Evolutionary conservation across 2,797 vertebrate species (phyloP), one percentile per base, ranked within the genome.

Genomic region (Champsocephalus esox): DNA sequence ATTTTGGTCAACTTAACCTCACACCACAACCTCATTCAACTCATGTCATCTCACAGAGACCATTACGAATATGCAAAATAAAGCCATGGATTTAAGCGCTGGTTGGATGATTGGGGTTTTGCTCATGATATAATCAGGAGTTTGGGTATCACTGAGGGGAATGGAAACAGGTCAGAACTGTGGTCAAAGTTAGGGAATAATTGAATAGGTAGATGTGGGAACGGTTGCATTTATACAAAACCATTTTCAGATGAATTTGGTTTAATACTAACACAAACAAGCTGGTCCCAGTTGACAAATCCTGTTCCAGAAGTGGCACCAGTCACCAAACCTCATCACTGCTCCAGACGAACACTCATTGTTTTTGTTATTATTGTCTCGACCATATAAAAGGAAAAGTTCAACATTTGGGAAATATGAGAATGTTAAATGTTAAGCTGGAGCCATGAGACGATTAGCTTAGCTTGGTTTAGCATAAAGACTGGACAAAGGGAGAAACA

Each of bases 1-100:
- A 70, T 92, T 95, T 94, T 94, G 93, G 92, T 95, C 88, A 77
- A 93, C 89, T 86, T 89, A 90, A 93, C 90, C 86, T 89, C 70
- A 58, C 80, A 84, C 82, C 90, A 87, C 89, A 91, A 89, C 80
- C 81, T 91, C 81, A 81, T 89, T 89, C 77, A 84, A 80, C 82
- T 87, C 89, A 90, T 79, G 91, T 92, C 93, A 95, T 95, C 94
- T 95, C 94, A 95, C 94, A 95, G 95, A 96, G 95, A 95, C 94
- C 91, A 87, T 92, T 94, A 94, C 86, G 51, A 84, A 89, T 93
- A 94, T 88, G 93, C 87, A 92, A 95, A 95, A 91, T 92, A 94
- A 95, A 95, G 91, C 89, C 89, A 93, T 91, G 89, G 91, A 89
- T 88, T 90, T 81, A 90, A 93, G 90, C 76, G 58, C 83, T 83